These are phyloP conservation scores for Tachina lurida DNA, from an alignment of 2,888 invertebrate species.

Conservation along the genomic window DNA sequence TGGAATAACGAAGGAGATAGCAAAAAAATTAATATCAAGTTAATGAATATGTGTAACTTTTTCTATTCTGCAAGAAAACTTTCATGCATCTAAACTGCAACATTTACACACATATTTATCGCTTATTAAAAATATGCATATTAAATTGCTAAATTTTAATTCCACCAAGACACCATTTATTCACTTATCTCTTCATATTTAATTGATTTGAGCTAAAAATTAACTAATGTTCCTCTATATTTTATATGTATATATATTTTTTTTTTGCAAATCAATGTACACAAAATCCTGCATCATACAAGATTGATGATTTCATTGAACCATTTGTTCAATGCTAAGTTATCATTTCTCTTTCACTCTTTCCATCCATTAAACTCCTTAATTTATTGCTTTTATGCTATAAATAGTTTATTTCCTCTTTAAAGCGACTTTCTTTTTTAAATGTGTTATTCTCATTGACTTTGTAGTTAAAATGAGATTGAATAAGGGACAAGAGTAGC, in stretches of 20 bases:
- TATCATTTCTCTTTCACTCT: constrained; percentile 39
- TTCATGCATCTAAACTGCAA: no score
- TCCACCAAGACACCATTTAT: background rate
- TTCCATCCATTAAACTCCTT: constrained; percentile 47
- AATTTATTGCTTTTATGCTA: constrained; percentile 58
- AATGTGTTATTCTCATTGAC: constrained; percentile 60
- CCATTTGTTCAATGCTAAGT: constrained; percentile 52
- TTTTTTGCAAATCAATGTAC: constrained; percentile 27
- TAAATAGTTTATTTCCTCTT: constrained; percentile 60
- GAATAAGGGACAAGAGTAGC: constrained; percentile 21
- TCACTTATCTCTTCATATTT: constrained; percentile 14
- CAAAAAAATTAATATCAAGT: no score
- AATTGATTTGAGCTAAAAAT: constrained; percentile 48
- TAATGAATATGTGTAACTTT: no score
- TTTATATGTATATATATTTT: no score
- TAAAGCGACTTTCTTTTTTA: constrained; percentile 33
- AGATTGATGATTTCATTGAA: constrained; percentile 60
- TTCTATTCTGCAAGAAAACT: no score
- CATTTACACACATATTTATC: no score
- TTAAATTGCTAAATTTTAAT: background rate
- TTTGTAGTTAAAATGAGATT: constrained; percentile 53
- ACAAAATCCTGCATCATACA: constrained; percentile 34
- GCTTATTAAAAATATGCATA: no score
- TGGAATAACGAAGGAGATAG: no score
- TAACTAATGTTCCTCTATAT: constrained; percentile 4